Evolutionary conservation across 2,888 invertebrate genomes (phyloP), one percentile per base, ranked within the genome.

Genomic region (Drosophila falleni): DNA sequence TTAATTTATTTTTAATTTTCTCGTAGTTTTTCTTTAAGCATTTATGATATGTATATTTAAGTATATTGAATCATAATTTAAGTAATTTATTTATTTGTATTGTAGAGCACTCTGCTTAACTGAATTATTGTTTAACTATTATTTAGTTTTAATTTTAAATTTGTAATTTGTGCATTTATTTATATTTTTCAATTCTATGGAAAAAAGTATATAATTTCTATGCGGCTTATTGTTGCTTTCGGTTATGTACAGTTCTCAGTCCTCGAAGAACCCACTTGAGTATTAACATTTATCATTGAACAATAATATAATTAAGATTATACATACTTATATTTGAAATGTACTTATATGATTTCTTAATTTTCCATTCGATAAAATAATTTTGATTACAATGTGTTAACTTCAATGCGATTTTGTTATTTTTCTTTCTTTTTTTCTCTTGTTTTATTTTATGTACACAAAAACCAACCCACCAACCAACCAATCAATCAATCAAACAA

Each of bases 381-480:
- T 71, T 74, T 60, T 61, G 56, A 47, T 61, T 74, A 69, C 51
- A 75, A 85, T 81, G 72, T 68, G 72, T 58, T 58, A 6, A 58
- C 26, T 73, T 72, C 77, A 87, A 87, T 82, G 87, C 83, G 72
- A 88, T 89, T 86, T 86, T 72, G 78, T 89, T 89, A 75, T 87
- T 85, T 85, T 80, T 86, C 80, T 77, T 62, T 79, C 77, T 78
- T 71, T 79, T 88, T 88, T 81, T 85, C 84, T 88, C 82, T 80
- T 76, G 67, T 81, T 89, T 87, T 87, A 78, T 89, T 87, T 89
- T 87, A 83, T 87, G 76, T 83, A 82, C 89, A 89, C 83, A 88
- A 74, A 75, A 89, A 75, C 79, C 81, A 81, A 80, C 66, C 62
- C 79, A 82, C 72, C 81, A 87, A 87, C 77, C 79, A 59, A 84